These are phyloP conservation scores for Merops nubicus DNA, from an alignment of 2,113 vertebrate genomes.

Conservation along the genomic window DNA sequence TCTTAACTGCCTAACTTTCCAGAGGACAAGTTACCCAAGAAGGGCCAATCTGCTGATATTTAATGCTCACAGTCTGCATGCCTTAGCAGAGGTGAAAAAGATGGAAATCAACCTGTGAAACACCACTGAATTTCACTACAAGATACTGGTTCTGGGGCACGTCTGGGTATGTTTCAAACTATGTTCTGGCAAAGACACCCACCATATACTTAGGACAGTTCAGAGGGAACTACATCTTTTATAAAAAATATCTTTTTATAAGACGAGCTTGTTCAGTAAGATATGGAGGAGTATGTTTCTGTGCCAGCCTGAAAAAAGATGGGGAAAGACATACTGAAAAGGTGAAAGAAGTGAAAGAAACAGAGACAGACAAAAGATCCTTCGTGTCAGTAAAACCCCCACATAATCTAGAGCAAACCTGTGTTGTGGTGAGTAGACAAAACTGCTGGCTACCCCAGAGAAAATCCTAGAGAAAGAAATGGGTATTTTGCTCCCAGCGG, in stretches of 20 bases:
- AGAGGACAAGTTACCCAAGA: not conserved
- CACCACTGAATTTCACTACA: not conserved
- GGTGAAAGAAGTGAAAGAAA: not conserved
- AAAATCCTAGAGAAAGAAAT: not conserved
- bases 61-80: accelerated
- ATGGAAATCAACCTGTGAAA: not conserved
- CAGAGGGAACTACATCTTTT: too few species aligned
- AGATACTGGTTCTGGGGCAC: not conserved
- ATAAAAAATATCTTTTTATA: too few species aligned
- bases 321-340: not conserved
- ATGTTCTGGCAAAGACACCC: not conserved
- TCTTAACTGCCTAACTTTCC: not conserved
- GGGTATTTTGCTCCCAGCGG: not conserved
- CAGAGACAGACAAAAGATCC: not conserved
- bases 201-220: not conserved
- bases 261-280: not conserved
- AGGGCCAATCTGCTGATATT: not conserved
- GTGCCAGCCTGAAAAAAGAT: not conserved
- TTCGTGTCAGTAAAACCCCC: not conserved
- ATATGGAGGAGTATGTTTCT: not conserved
- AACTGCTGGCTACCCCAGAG: not conserved
- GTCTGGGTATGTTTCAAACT: not conserved
- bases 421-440: not conserved
- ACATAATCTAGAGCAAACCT: not conserved
- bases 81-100: not conserved